A percentile compares a stretch with the other conserved stretches of the same genome.
Conservation (phyloP, 2,888 invertebrate species). For the Yponomeuta plumbellus region DNA sequence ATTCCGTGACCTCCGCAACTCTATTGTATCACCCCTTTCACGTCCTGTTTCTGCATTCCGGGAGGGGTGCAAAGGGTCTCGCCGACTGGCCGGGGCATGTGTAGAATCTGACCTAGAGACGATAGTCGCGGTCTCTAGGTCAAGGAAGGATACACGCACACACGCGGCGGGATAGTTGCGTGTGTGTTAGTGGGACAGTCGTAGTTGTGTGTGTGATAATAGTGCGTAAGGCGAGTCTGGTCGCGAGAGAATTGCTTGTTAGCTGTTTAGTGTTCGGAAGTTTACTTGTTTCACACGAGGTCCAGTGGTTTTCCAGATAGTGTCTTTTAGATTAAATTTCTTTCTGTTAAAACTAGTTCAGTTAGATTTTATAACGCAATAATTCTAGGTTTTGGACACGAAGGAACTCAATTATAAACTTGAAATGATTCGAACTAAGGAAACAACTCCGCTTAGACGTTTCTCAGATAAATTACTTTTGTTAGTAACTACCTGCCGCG, state of each 20-base stretch:
- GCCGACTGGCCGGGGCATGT: slow-evolving; percentile 44
- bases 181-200: slow-evolving; percentile 8
- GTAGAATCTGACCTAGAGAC: slow-evolving; percentile 72
- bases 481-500: too few relatives aligned
- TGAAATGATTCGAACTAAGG: too few relatives aligned
- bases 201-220: slow-evolving; percentile 22
- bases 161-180: slow-evolving; percentile 30
- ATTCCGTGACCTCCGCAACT: slow-evolving; percentile 34
- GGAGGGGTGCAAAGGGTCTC: slow-evolving; percentile 33
- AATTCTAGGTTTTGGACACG: too few relatives aligned
- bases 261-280: too few relatives aligned
- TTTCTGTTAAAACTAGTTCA: too few relatives aligned
- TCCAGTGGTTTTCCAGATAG: too few relatives aligned
- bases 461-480: too few relatives aligned
- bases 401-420: too few relatives aligned
- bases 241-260: slow-evolving; percentile 9
- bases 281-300: too few relatives aligned
- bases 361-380: too few relatives aligned
- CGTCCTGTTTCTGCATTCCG: slow-evolving; percentile 20
- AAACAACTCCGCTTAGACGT: too few relatives aligned
- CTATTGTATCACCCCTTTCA: slow-evolving; percentile 39
- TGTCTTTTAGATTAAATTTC: too few relatives aligned
- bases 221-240: slow-evolving; percentile 11
- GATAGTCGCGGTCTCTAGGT: slow-evolving; percentile 69
- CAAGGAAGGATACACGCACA: slow-evolving; percentile 74